These are phyloP conservation scores for Bugula neritina DNA, from an alignment of 2,888 invertebrate species.

Conservation along the genomic window DNA sequence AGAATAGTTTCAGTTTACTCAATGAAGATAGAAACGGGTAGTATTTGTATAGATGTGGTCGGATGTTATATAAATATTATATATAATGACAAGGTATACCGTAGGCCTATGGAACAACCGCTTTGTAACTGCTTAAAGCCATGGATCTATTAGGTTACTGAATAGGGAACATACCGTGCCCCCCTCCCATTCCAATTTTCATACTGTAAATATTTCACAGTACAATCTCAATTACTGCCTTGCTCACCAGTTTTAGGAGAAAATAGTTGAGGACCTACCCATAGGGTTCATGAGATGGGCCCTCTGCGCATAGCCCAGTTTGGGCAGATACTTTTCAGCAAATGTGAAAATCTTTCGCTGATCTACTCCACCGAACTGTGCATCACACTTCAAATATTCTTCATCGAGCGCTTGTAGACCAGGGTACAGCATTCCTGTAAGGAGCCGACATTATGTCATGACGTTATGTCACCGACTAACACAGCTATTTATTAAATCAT, in stretches of 20 bases:
- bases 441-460: too few relatives aligned
- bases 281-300: conserved; percentile 99
- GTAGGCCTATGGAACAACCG: too few relatives aligned
- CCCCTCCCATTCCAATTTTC: too few relatives aligned
- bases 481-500: not conserved
- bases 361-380: conserved; percentile 99
- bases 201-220: not conserved
- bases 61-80: too few relatives aligned
- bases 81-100: too few relatives aligned
- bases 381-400: conserved; percentile 96
- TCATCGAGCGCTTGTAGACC: conserved; percentile 87
- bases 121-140: too few relatives aligned
- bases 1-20: too few relatives aligned
- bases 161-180: too few relatives aligned
- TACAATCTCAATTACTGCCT: not conserved
- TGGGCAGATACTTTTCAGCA: conserved; percentile 92
- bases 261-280: conserved; percentile 60
- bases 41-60: too few relatives aligned
- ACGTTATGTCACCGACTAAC: too few relatives aligned
- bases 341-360: conserved; percentile 98
- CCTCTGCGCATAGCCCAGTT: conserved; percentile 86
- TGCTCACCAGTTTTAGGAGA: not conserved
- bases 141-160: too few relatives aligned
- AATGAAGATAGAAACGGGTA: too few relatives aligned
- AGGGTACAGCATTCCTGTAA: conserved; percentile 73